Evolutionary conservation across 2,797 vertebrate species (phyloP).

Genomic region (Neoniphon sammara): DNA sequence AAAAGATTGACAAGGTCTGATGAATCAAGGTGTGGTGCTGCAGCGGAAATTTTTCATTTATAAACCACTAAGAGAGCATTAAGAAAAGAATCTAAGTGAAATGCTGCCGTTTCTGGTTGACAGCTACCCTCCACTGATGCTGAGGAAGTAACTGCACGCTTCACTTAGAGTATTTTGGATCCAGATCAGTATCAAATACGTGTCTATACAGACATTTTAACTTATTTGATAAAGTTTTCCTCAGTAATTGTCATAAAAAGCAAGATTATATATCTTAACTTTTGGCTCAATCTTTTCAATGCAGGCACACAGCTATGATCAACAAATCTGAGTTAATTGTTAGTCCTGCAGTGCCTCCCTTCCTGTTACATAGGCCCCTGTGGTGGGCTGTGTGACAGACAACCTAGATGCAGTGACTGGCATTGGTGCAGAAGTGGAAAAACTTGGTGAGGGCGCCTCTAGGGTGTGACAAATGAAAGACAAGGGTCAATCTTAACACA

Average conservation of each 20-base stretch:
- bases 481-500: neutral
- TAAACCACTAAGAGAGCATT: conserved; percentile 7
- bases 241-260: too few species aligned
- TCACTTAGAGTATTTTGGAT: neutral
- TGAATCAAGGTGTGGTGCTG: conserved; percentile 8
- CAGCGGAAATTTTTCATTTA: conserved; percentile 15
- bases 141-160: neutral
- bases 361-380: conserved; percentile 13
- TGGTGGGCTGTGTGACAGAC: conserved; percentile 10
- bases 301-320: conserved; percentile 9
- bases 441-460: neutral
- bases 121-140: conserved; percentile 8
- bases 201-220: neutral
- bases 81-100: conserved; percentile 9
- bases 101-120: conserved; percentile 14
- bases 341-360: neutral
- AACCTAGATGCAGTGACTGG: neutral
- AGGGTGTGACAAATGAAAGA: neutral
- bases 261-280: too few species aligned
- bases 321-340: neutral
- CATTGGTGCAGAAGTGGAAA: neutral
- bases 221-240: too few species aligned
- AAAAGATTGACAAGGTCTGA: neutral
- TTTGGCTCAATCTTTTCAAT: neutral
- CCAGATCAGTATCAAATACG: too few species aligned